phyloP scores from a whole-genome alignment of 2,797 vertebrate species.

The Anguilla marmorata region DNA sequence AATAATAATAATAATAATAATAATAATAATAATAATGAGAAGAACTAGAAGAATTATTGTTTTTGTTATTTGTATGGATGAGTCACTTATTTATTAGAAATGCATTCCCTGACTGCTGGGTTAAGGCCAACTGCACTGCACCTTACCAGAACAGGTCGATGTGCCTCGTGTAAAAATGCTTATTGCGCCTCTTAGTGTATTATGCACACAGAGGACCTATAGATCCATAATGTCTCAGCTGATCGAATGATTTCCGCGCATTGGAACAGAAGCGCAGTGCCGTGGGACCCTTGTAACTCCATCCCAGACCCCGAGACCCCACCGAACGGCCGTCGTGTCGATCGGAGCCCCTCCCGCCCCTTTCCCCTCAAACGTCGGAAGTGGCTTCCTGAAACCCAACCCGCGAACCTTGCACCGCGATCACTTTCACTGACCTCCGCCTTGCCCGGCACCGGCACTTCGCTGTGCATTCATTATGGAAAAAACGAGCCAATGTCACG shows the following conservation, averaged over 20 bases:
- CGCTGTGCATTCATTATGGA: not conserved
- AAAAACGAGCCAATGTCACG: constrained; percentile 15
- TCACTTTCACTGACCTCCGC: constrained; percentile 49
- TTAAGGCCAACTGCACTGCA: not conserved
- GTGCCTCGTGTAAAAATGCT: not conserved
- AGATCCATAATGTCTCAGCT: not conserved
- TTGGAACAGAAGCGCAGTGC: not conserved
- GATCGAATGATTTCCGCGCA: not conserved
- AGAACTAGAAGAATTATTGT: not conserved
- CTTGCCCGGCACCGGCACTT: not conserved
- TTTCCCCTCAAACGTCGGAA: not conserved
- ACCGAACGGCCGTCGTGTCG: constrained; percentile 19
- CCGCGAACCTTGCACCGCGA: constrained; percentile 27
- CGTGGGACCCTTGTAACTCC: not conserved
- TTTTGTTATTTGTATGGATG: not conserved
- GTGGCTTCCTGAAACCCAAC: constrained; percentile 33
- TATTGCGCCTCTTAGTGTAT: not conserved
- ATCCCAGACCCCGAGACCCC: constrained; percentile 16
- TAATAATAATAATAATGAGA: not conserved
- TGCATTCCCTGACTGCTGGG: not conserved
- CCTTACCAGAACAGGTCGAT: not conserved
- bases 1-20: too few relatives aligned
- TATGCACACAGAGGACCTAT: not conserved
- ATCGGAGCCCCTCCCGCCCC: constrained; percentile 19
- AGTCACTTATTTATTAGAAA: not conserved